phyloP scores from a whole-genome alignment of 2,113 vertebrate species.

The Psophia crepitans region DNA sequence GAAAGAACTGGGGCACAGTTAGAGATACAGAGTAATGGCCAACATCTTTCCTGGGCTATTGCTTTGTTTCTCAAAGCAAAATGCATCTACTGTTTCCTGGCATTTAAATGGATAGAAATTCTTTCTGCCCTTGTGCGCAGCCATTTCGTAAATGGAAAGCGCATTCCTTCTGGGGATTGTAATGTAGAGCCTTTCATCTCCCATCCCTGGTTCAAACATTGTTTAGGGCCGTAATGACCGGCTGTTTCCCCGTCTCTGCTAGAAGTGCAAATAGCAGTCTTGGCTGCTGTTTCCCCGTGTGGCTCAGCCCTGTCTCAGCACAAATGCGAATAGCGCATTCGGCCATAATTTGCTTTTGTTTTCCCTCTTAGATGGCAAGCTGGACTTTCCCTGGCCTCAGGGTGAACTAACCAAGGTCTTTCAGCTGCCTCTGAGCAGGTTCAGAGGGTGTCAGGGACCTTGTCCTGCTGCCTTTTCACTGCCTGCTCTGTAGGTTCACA shows the following conservation, averaged over 20 bases:
- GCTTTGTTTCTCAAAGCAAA: constrained; percentile 50
- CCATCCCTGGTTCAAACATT: constrained; percentile 15
- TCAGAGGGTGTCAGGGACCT: background rate
- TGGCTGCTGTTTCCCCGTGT: background rate
- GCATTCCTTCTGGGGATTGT: constrained; percentile 33
- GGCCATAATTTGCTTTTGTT: background rate
- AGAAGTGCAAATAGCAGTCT: background rate
- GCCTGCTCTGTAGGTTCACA: background rate
- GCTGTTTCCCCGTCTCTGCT: background rate
- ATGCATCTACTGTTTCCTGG: constrained; percentile 34
- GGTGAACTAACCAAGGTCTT: background rate
- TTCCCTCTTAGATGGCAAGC: background rate
- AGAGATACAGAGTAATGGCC: background rate
- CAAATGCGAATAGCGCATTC: background rate
- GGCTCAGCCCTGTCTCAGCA: background rate
- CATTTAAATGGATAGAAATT: constrained; percentile 49
- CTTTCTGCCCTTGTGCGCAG: constrained; percentile 37
- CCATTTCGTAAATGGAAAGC: constrained; percentile 36
- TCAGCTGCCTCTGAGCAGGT: background rate
- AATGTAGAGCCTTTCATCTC: constrained; percentile 43
- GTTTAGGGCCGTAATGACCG: background rate
- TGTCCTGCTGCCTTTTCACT: background rate
- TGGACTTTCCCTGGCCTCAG: background rate
- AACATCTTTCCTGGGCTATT: constrained; percentile 1
- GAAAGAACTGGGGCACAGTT: background rate